Percentiles rank a stretch among this genome's conserved stretches.
Conservation (phyloP, 1,140 invertebrate genomes). For the Pararge aegeria region DNA sequence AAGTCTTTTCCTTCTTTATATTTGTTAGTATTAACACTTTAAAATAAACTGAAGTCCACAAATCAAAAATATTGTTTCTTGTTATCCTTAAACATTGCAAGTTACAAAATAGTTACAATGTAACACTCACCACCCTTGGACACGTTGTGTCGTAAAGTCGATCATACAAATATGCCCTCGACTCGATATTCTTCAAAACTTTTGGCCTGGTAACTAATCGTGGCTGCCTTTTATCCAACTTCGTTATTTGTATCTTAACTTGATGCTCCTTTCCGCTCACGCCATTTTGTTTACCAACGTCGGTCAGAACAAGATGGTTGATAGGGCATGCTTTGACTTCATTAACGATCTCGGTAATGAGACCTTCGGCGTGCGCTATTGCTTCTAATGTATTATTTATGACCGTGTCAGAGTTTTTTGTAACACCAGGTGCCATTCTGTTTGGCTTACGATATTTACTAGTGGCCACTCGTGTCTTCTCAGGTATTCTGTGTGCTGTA, state of each 20-base stretch:
- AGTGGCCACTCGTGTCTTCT: no score
- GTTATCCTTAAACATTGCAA: no score
- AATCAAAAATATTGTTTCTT: no score
- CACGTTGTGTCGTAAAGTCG: slow-evolving; percentile 60
- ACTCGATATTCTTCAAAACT: slow-evolving; percentile 64
- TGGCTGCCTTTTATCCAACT: slow-evolving; percentile 44
- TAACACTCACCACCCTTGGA: slow-evolving; percentile 56
- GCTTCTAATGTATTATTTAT: slow-evolving; percentile 43
- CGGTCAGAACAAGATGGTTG: slow-evolving; percentile 38
- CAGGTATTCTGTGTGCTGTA: no score
- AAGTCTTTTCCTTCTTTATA: no score
- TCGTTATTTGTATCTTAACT: slow-evolving; percentile 31
- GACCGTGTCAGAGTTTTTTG: slow-evolving; percentile 51
- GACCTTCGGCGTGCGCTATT: slow-evolving; percentile 35
- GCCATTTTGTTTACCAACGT: slow-evolving; percentile 18
- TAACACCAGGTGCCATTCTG: slow-evolving; percentile 66
- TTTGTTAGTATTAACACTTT: no score
- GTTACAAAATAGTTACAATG: not conserved
- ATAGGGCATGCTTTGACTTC: slow-evolving; percentile 49
- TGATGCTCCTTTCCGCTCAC: slow-evolving; percentile 10
- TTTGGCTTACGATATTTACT: not conserved
- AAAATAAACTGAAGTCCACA: no score
- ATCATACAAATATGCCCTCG: slow-evolving; percentile 60
- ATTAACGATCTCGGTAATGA: slow-evolving; percentile 37
- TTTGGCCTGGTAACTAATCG: slow-evolving; percentile 56